Evolutionary conservation across 2,797 vertebrate genomes (phyloP).

Genomic region (Danio tinwini): DNA sequence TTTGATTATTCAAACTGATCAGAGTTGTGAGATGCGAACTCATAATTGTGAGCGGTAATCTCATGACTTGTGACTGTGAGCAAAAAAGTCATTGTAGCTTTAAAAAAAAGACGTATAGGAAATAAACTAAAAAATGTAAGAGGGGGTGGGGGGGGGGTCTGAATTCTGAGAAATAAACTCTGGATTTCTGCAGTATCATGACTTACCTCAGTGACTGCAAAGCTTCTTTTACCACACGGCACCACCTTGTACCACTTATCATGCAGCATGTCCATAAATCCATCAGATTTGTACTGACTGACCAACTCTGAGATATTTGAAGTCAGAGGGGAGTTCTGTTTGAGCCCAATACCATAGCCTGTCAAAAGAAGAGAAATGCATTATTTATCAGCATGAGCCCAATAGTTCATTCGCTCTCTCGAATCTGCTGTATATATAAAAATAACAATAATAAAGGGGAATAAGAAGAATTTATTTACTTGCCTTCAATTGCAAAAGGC

Average conservation of each 20-base stretch:
- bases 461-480: conserved; percentile 34
- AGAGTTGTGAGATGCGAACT: too few species aligned
- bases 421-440: background rate
- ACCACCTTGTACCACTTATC: conserved; percentile 99
- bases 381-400: background rate
- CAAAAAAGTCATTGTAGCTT: too few species aligned
- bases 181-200: background rate
- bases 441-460: background rate
- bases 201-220: conserved; percentile 94
- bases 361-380: conserved; percentile 56
- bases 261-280: conserved; percentile 97
- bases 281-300: conserved; percentile 97
- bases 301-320: conserved; percentile 97
- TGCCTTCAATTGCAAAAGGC: conserved; percentile 99
- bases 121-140: too few species aligned
- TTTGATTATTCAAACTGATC: too few species aligned
- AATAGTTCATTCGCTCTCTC: background rate
- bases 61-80: too few species aligned
- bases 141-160: too few species aligned
- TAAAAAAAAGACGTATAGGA: too few species aligned
- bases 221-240: conserved; percentile 96
- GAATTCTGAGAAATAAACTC: too few species aligned
- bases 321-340: conserved; percentile 92
- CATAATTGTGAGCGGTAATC: too few species aligned
- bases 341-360: conserved; percentile 98